A percentile compares a stretch with the other conserved stretches of the same genome.
Conservation (phyloP, 2,113 vertebrate species). For the Tapirus terrestris region DNA sequence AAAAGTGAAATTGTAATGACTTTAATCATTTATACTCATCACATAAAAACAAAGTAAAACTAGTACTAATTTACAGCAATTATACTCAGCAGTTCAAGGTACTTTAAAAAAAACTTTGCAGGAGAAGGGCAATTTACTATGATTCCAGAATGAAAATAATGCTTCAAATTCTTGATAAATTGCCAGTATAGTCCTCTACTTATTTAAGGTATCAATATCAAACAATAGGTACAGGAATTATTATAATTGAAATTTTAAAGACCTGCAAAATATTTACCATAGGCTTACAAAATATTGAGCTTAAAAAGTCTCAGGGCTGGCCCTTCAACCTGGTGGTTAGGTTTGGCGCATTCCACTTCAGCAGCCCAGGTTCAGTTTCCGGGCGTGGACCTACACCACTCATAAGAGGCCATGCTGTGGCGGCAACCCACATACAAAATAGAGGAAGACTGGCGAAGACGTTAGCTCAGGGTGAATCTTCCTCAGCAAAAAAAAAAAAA, state of each 20-base stretch:
- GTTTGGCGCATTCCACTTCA: no score
- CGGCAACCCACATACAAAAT: no score
- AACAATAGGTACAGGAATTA: background rate
- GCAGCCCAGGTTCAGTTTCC: no score
- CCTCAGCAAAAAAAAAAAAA: no score
- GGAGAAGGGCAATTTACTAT: background rate
- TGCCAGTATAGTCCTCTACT: background rate
- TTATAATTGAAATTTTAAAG: background rate
- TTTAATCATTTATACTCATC: background rate
- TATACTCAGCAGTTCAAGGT: background rate
- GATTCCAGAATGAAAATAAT: background rate
- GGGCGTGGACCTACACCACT: no score
- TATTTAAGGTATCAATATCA: background rate
- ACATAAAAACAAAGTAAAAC: slow-evolving; percentile 38
- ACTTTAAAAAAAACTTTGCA: background rate
- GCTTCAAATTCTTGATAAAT: background rate
- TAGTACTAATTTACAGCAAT: slow-evolving; percentile 2
- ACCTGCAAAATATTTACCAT: slow-evolving; percentile 22
- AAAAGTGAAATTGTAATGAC: background rate
- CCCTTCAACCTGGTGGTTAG: no score
- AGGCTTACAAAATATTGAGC: background rate
- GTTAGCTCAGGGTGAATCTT: no score
- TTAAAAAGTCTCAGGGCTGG: background rate
- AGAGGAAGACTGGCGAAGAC: no score
- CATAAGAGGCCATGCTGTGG: no score